Base-by-base conservation (phyloP, 2,888 invertebrate species). In the Cheilosia pagana region DNA sequence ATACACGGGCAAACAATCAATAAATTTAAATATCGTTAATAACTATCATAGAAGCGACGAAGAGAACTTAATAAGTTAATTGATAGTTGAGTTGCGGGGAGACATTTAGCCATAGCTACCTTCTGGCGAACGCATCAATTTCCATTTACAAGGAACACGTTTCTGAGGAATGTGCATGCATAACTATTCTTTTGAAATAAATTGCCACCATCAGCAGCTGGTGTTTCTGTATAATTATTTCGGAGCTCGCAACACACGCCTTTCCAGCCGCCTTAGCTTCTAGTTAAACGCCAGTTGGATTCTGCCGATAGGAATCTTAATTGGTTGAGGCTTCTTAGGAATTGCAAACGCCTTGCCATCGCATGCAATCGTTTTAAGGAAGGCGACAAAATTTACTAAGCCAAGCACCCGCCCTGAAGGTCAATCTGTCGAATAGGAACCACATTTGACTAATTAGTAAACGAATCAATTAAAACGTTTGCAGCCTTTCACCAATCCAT, bases 1-100 rank as follows among this genome's bases (percentile, higher is more conserved):
- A 10, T 50, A 50, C 3, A 57, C 55, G 8, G 43, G 45, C 23
- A 57, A 67, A 55, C 28, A 74, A 63, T 78, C 63, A 74, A 83
- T 83, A 78, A 74, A 83, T 83, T 60, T 67, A 63, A 63, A 59
- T 53, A 78, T 74, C 57, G 57, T 78, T 83, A 78, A 65, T 60
- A 53, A 31, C 16, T 31, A 52, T 50, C 62, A 60, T 68, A 16
- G 19, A 19, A 31, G 14, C 14, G 41, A 5, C 14, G 41, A 5
- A n/a, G 28, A 31, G 39, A 28, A 35, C 57, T 39, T 45, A 76
- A 67, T 78, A 67, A 67, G 39, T 71, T 72, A 68, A 55, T 72
- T 72, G 57, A 57, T 57, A 31, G 60, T 19, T 41, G 25, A 21
- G 50, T 14, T 48, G n/a, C n/a, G 4, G 25, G 16, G 10, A 43